phyloP scores from a whole-genome alignment of 2,797 vertebrate genomes.

The Micropoecilia bifurca region DNA sequence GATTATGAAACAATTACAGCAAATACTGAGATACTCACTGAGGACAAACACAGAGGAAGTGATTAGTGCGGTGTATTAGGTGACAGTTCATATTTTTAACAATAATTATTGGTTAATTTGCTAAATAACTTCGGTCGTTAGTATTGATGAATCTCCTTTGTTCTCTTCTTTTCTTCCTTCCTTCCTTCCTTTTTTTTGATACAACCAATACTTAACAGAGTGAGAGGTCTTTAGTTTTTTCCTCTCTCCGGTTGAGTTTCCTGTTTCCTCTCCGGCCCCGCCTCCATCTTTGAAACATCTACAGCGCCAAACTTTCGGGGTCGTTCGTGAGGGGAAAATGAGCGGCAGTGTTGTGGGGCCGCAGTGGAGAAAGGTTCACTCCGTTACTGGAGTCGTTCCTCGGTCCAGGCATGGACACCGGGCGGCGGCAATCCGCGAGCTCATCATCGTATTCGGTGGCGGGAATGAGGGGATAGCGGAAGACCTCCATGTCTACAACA shows the following conservation, averaged over 20 bases:
- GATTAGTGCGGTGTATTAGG: neutral
- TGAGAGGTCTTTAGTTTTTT: constrained; percentile 9
- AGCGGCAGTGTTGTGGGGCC: constrained; percentile 50
- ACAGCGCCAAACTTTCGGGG: constrained; percentile 70
- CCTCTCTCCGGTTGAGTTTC: neutral
- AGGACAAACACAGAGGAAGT: neutral
- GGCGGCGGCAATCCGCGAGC: constrained; percentile 91
- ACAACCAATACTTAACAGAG: constrained; percentile 23
- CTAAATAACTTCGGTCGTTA: neutral
- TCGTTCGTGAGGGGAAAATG: constrained; percentile 45
- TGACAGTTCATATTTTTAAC: neutral
- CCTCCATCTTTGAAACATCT: constrained; percentile 62
- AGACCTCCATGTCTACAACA: constrained; percentile 96
- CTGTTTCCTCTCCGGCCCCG: constrained; percentile 12
- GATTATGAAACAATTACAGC: neutral
- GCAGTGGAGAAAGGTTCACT: constrained; percentile 89
- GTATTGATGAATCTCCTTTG: neutral
- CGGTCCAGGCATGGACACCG: constrained; percentile 94
- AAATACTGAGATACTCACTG: neutral
- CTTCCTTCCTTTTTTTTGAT: neutral
- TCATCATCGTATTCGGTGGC: constrained; percentile 94
- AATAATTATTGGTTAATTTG: neutral
- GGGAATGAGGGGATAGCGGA: constrained; percentile 96
- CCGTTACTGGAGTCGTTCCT: constrained; percentile 89
- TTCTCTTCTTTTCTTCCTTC: neutral